phyloP scores from a whole-genome alignment of 2,113 vertebrate genomes.

The Microcebus tavaratra region DNA sequence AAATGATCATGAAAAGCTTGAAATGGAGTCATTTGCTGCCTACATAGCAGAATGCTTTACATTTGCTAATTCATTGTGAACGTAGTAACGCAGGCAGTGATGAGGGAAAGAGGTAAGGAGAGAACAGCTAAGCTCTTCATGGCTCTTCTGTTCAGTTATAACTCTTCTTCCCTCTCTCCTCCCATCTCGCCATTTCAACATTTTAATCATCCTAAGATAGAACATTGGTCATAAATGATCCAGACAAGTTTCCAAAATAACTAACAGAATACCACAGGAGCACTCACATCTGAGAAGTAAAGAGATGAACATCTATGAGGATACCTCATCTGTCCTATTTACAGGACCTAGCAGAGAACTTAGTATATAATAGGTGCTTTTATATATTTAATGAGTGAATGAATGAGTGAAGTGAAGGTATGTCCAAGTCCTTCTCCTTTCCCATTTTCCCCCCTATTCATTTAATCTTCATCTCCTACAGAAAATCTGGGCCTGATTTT shows the following conservation, averaged over 20 bases:
- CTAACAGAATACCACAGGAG: background rate
- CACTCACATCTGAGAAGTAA: background rate
- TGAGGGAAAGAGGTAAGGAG: background rate
- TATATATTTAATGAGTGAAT: background rate
- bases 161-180: background rate
- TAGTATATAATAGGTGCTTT: background rate
- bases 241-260: background rate
- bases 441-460: background rate
- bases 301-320: background rate
- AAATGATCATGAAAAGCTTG: conserved; percentile 36
- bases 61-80: background rate
- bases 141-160: background rate
- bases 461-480: background rate
- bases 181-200: too few relatives aligned
- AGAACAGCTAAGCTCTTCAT: background rate
- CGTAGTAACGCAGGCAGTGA: background rate
- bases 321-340: background rate
- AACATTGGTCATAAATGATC: background rate
- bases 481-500: background rate
- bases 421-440: background rate
- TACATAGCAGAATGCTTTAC: background rate
- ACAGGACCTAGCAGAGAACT: background rate
- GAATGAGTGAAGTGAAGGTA: background rate
- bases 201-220: conserved; percentile 29
- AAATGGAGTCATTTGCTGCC: background rate